These are phyloP conservation scores for Stegodyphus dumicola DNA, from an alignment of 1,140 invertebrate species.

Conservation along the genomic window DNA sequence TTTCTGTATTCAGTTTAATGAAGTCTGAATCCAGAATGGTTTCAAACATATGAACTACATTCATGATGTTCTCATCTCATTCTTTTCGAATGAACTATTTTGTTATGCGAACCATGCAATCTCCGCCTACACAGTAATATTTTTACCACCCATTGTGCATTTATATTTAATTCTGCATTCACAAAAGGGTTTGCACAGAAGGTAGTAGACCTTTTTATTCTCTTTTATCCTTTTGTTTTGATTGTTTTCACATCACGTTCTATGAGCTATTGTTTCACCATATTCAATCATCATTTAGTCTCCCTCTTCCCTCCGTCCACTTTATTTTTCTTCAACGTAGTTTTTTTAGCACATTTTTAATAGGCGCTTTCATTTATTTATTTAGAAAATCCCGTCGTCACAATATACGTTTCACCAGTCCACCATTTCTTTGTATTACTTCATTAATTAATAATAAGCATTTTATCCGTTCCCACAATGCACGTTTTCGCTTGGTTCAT, in stretches of 20 bases:
- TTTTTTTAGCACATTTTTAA: no score
- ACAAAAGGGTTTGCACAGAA: not conserved
- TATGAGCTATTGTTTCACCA: not conserved
- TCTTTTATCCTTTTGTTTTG: not conserved
- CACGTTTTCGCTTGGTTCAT: no score
- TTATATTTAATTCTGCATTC: not conserved
- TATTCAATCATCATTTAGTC: not conserved
- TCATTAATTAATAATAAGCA: no score
- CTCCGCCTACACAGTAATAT: not conserved
- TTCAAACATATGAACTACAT: not conserved
- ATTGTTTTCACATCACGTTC: not conserved
- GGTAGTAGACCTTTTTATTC: not conserved
- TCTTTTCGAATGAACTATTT: slow-evolving; percentile 3
- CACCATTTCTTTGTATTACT: no score
- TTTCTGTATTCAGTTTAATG: not conserved
- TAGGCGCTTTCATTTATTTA: no score
- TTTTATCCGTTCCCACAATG: no score
- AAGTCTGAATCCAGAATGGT: not conserved
- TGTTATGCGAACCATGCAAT: not conserved
- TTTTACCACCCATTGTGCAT: not conserved
- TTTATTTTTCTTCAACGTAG: no score
- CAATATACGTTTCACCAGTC: no score
- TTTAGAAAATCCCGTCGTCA: no score
- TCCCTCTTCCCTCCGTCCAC: not conserved
- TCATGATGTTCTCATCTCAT: not conserved